Percentiles rank a stretch among this genome's conserved stretches.
These are phyloP conservation scores for Poecilia picta DNA, from an alignment of 2,797 vertebrate species.

Conservation along the genomic window DNA sequence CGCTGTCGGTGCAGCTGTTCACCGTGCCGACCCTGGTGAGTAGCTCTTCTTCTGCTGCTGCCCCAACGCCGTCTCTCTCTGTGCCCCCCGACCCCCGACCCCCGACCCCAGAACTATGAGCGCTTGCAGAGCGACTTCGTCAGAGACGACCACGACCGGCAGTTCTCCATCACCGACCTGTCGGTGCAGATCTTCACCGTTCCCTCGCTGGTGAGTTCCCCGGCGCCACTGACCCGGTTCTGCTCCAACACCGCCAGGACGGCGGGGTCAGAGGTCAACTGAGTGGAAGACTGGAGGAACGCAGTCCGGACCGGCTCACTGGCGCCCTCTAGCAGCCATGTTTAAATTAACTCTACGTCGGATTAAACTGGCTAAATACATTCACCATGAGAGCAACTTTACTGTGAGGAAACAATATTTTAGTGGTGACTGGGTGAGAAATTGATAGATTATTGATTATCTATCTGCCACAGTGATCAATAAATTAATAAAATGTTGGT, in stretches of 20 bases:
- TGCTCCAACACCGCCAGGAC: neutral
- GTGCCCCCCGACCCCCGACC: conserved; percentile 44
- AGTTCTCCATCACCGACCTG: conserved; percentile 96
- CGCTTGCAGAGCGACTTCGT: conserved; percentile 96
- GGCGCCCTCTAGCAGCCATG: too few relatives aligned
- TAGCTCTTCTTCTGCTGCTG: conserved; percentile 82
- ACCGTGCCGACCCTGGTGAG: conserved; percentile 98
- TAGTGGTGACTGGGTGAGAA: too few relatives aligned
- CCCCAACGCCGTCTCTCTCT: conserved; percentile 85
- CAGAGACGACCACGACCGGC: conserved; percentile 96
- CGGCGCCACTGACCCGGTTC: neutral
- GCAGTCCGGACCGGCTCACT: neutral
- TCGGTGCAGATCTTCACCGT: conserved; percentile 98
- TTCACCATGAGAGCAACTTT: too few relatives aligned
- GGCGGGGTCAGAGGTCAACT: neutral
- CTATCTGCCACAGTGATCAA: too few relatives aligned
- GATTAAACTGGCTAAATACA: too few relatives aligned
- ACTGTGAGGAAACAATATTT: too few relatives aligned
- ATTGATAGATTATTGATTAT: too few relatives aligned
- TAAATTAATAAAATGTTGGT: too few relatives aligned
- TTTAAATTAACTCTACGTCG: too few relatives aligned
- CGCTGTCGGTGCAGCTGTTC: conserved; percentile 98
- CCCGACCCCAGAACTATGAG: conserved; percentile 92
- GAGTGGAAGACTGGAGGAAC: neutral
- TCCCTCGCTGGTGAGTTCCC: conserved; percentile 83